These are phyloP conservation scores for Lasaia peninsularis DNA, from an alignment of 1,140 invertebrate species.

Conservation along the genomic window DNA sequence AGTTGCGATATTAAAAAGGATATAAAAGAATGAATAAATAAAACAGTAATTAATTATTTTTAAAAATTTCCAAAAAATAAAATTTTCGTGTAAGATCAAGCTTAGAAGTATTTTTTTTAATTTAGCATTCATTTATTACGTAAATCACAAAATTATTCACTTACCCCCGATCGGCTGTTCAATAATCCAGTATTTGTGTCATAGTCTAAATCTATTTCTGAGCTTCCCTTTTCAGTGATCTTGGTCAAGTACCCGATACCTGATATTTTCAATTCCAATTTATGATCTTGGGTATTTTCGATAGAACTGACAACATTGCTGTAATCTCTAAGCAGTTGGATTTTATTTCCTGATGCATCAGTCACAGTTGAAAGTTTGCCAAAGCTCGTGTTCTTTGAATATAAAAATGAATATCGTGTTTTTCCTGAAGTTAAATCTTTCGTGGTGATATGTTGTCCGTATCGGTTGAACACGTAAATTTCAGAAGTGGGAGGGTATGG, in stretches of 20 bases:
- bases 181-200: slow-evolving; percentile 89
- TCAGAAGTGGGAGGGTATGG: slow-evolving; percentile 94
- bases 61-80: too few species aligned
- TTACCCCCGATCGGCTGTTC: slow-evolving; percentile 86
- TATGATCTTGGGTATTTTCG: slow-evolving; percentile 95
- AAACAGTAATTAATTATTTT: too few species aligned
- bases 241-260: slow-evolving; percentile 91
- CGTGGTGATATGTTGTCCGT: slow-evolving; percentile 96
- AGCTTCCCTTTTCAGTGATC: slow-evolving; percentile 87
- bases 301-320: slow-evolving; percentile 94
- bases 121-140: background rate
- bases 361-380: slow-evolving; percentile 95
- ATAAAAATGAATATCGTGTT: slow-evolving; percentile 95
- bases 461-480: slow-evolving; percentile 95
- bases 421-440: slow-evolving; percentile 95
- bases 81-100: too few species aligned
- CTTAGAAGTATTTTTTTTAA: too few species aligned
- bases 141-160: slow-evolving; percentile 33
- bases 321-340: slow-evolving; percentile 93
- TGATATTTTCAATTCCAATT: slow-evolving; percentile 92
- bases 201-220: slow-evolving; percentile 91
- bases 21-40: too few species aligned
- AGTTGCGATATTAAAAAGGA: too few species aligned
- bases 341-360: slow-evolving; percentile 95
- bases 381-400: slow-evolving; percentile 97